Base-by-base conservation (phyloP, 2,888 invertebrate genomes). In the Choreutis nemorana region DNA sequence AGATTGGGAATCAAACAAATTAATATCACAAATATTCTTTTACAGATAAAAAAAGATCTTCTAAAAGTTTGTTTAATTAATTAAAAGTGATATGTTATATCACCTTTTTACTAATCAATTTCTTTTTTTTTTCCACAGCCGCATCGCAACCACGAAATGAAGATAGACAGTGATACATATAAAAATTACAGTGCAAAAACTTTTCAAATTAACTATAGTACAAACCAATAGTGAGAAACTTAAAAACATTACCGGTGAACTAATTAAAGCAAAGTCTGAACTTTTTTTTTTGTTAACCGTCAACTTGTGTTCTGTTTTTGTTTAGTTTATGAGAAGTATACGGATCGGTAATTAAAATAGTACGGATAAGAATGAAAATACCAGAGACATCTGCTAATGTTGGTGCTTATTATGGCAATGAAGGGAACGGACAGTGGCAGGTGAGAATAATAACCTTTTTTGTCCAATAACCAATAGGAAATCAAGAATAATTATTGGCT, bases 281-380 rank as follows among this genome's bases (percentile, higher is more conserved):
- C 21, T 18, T 28, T 23, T 28, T 28, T 30, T 14, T 26, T 34
- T 28, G 27, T 30, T 28, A n/a, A n/a, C n/a, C n/a, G n/a, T n/a
- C n/a, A n/a, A n/a, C n/a, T n/a, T n/a, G n/a, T n/a, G n/a, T n/a
- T 16, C 3, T 13, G 16, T 25, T 20, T 26, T 21, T 26, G 11
- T 41, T 36, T 45, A 45, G 45, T 56, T 43, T 51, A 48, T 50
- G 53, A 35, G 47, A 41, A 45, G 31, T 40, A 33, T 34, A 33
- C 39, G 35, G 35, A 26, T 23, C 25, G 21, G 28, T 23, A 23
- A 35, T 32, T n/a, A n/a, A n/a, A n/a, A n/a, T n/a, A n/a, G n/a
- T n/a, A n/a, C n/a, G n/a, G n/a, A n/a, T n/a, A 54, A 73, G 44
- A 36, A 78, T 78, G 77, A 77, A 77, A 65, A 78, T 78, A 53